Percentiles rank a stretch among this genome's conserved stretches.
These are phyloP conservation scores for Euspilapteryx auroguttella DNA, from an alignment of 2,888 invertebrate species.

Conservation along the genomic window DNA sequence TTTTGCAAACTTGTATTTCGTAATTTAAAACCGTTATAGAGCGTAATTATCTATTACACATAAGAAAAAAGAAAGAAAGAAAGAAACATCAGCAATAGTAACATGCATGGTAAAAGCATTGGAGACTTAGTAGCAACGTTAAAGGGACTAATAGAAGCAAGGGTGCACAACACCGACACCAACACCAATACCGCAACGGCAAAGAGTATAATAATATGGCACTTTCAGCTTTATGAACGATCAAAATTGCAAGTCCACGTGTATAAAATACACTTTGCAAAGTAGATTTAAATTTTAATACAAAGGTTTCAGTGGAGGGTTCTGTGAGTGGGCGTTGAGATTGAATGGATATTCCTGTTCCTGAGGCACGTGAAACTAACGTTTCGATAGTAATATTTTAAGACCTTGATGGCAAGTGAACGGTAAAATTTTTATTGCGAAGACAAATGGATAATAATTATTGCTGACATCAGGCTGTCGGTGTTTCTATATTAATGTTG, in stretches of 20 bases:
- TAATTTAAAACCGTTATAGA: too few relatives aligned
- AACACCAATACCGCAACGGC: slow-evolving; percentile 55
- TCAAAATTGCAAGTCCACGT: slow-evolving; percentile 59
- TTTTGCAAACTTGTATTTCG: too few relatives aligned
- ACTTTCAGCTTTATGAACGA: slow-evolving; percentile 56
- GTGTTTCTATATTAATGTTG: too few relatives aligned
- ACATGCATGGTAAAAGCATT: slow-evolving; percentile 48
- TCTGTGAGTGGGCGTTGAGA: slow-evolving; percentile 41
- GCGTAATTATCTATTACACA: too few relatives aligned
- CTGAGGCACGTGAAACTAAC: too few relatives aligned
- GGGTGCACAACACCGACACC: slow-evolving; percentile 25
- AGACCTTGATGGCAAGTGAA: too few relatives aligned
- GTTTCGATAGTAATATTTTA: too few relatives aligned
- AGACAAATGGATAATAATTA: too few relatives aligned
- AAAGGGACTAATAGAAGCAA: slow-evolving; percentile 17
- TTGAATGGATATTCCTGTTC: slow-evolving; percentile 29
- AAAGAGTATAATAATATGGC: slow-evolving; percentile 47
- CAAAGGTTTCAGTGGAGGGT: slow-evolving; percentile 56
- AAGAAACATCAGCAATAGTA: too few relatives aligned
- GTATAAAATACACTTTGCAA: slow-evolving; percentile 61
- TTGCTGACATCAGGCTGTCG: too few relatives aligned
- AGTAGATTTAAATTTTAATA: slow-evolving; percentile 63
- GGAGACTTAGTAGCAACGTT: slow-evolving; percentile 40
- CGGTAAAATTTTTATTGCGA: too few relatives aligned
- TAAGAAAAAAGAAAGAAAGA: too few relatives aligned